Evolutionary conservation across 2,797 vertebrate species (phyloP).

Genomic region (Thripadectes ignobilis): DNA sequence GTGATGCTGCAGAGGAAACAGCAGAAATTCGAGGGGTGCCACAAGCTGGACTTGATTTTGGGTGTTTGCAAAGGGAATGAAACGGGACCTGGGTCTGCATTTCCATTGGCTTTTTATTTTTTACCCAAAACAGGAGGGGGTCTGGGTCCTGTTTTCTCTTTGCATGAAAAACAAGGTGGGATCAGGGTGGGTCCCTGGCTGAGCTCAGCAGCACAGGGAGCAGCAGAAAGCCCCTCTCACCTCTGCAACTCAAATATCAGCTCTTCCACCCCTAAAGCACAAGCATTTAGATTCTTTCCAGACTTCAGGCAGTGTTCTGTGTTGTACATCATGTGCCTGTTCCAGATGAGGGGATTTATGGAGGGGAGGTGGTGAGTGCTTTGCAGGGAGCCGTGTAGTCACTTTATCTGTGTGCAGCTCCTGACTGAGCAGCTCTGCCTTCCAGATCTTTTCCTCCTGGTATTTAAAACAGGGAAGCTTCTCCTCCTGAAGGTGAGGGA

Average conservation of each 20-base stretch:
- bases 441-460: background rate
- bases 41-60: background rate
- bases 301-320: background rate
- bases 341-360: conserved; percentile 1
- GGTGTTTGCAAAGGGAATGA: background rate
- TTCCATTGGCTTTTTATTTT: background rate
- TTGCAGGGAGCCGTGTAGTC: background rate
- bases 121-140: background rate
- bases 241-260: background rate
- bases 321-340: background rate
- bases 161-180: background rate
- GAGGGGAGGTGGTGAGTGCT: background rate
- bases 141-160: background rate
- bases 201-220: accelerated
- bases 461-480: background rate
- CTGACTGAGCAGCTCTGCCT: conserved; percentile 6
- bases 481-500: background rate
- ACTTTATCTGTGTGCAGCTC: background rate
- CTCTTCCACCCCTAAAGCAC: background rate
- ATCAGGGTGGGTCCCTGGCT: background rate
- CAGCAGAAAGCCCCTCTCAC: background rate
- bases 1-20: background rate
- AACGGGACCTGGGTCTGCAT: background rate
- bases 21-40: background rate
- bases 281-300: background rate